Conservation (phyloP, 2,797 vertebrate genomes). For the Onychomys leucogaster region DNA sequence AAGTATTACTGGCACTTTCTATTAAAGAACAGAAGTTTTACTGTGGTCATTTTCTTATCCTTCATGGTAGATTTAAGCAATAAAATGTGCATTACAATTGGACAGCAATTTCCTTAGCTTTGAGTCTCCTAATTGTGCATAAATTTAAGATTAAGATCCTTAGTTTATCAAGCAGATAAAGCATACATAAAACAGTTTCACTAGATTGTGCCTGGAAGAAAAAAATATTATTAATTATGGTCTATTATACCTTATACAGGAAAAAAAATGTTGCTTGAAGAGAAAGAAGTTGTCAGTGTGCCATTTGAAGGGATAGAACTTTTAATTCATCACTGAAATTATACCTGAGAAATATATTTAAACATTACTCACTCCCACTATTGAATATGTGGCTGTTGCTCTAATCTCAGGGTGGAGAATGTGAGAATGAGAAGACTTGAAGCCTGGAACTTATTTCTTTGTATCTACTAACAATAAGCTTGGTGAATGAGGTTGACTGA, state of each 20-base stretch:
- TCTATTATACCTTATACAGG: neutral
- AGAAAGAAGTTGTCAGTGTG: neutral
- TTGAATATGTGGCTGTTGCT: neutral
- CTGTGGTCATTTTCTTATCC: neutral
- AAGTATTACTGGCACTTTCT: neutral
- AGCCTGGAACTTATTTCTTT: neutral
- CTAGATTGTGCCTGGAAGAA: neutral
- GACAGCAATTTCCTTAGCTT: neutral
- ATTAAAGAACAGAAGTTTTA: neutral
- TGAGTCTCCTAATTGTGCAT: conserved; percentile 34
- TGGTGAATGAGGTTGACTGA: neutral
- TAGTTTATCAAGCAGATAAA: conserved; percentile 29
- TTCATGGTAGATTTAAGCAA: conserved; percentile 26
- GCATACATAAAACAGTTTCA: neutral
- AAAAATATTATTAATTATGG: neutral
- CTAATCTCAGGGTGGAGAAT: neutral
- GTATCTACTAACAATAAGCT: neutral
- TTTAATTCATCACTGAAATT: neutral
- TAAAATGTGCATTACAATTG: neutral
- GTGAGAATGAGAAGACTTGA: neutral
- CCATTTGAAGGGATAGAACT: neutral
- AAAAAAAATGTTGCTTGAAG: neutral
- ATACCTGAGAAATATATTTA: neutral
- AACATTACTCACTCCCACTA: neutral
- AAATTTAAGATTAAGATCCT: conserved; percentile 26